Evolutionary conservation across 1,140 invertebrate genomes (phyloP), one percentile per base, ranked within the genome.

Genomic region (Drosophila eugracilis): DNA sequence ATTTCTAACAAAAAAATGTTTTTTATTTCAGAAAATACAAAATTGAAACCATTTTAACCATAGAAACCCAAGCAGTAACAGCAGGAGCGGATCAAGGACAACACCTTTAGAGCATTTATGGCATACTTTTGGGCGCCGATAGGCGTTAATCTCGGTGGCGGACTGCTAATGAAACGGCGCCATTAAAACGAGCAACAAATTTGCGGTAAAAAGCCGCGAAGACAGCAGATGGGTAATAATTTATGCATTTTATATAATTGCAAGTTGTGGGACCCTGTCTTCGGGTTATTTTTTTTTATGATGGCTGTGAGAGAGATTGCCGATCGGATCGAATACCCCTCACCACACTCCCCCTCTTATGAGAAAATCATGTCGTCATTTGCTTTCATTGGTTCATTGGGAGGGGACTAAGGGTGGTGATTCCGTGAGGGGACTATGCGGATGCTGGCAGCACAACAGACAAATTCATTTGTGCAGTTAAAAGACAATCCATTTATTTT

Each of bases 171-270:
- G 76, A 85, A 73, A 73, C 57, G 72, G 80, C 71, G 66, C 72
- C 76, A 85, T 84, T 42, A 84, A 84, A 75, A 54, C 52, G 37
- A 52, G 45, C 45, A 66, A 75, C 36, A 75, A 79, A 84, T 76
- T 52, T 73, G 75, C 55, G 39, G 70, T 75, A 75, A 77, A 76
- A 58, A 39, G 44, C 39, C 34, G 32, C 42, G 32, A 70, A 58
- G 32, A 49, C 32, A 9, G 32, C 41, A 34, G 47, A 50, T 71
- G 70, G 42, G 22, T 42, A 45, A 86, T 86, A 80, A 86, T 80
- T 85, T 80, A 77, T 77, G 62, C 62, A 77, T 85, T 86, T 85
- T 85, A 81, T 86, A 81, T 80, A 86, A 86, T 84, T 86, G 76
- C 50, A 65, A 41, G 69, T 58, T 30, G 19, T 2, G 59, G 62